phyloP scores from a whole-genome alignment of 2,888 invertebrate genomes.

The Amitus sp. region DNA sequence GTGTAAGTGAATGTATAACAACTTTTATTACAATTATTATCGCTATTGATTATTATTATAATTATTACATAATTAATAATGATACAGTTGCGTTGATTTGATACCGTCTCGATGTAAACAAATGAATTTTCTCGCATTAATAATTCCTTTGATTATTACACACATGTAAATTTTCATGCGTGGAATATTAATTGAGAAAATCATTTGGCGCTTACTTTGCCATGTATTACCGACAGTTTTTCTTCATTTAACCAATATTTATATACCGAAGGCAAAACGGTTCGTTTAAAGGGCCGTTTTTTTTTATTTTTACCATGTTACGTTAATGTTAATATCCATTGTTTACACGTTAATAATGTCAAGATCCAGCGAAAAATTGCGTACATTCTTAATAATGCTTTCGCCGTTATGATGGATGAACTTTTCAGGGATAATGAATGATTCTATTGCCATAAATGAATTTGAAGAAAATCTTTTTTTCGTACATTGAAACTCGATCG shows the following conservation, averaged over 20 bases:
- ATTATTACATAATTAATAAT: constrained; percentile 38
- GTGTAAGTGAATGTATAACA: constrained; percentile 7
- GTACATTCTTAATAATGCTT: too few relatives aligned
- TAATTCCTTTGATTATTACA: constrained; percentile 19
- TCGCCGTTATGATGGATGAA: too few relatives aligned
- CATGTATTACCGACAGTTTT: constrained; percentile 3
- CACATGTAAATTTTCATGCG: too few relatives aligned
- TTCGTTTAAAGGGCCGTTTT: too few relatives aligned
- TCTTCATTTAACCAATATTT: constrained; percentile 12
- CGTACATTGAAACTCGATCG: constrained; percentile 59
- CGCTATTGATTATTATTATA: constrained; percentile 20
- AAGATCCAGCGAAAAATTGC: not conserved
- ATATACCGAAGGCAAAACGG: not conserved
- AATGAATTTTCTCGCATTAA: constrained; percentile 35
- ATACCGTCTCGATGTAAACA: constrained; percentile 39
- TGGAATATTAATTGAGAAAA: not conserved
- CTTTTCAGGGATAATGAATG: too few relatives aligned
- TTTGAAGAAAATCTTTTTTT: constrained; percentile 43
- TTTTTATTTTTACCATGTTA: not conserved
- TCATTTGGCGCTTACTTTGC: not conserved
- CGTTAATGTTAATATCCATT: not conserved
- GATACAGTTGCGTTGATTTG: constrained; percentile 34
- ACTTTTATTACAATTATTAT: constrained; percentile 2
- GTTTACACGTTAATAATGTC: not conserved
- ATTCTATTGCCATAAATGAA: not conserved